Percentiles rank a stretch among this genome's conserved stretches.
These are phyloP conservation scores for Cryptus viduatorius DNA, from an alignment of 2,888 invertebrate species.

Conservation along the genomic window DNA sequence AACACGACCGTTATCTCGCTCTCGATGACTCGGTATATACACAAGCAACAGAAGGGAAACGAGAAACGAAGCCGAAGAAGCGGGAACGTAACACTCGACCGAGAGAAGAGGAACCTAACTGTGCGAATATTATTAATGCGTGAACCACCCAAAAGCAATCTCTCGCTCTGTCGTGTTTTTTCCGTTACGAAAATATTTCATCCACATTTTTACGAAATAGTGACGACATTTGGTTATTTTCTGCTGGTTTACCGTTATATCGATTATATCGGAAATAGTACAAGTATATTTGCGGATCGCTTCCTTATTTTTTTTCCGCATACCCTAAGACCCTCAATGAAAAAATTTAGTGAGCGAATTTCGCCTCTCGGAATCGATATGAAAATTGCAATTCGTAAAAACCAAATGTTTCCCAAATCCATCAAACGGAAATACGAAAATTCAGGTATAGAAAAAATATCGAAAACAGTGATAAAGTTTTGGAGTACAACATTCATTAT, in stretches of 20 bases:
- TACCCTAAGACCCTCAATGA: background rate
- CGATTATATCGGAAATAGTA: too few relatives aligned
- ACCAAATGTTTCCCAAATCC: too few relatives aligned
- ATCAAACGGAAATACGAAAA: too few relatives aligned
- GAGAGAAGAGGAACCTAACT: constrained; percentile 36
- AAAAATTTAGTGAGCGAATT: too few relatives aligned
- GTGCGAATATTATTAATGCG: constrained; percentile 43
- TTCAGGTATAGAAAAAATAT: too few relatives aligned
- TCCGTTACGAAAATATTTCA: background rate
- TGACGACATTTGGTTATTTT: too few relatives aligned
- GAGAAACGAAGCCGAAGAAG: constrained; percentile 32
- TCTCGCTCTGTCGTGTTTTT: background rate
- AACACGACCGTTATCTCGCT: constrained; percentile 61
- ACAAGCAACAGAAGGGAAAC: constrained; percentile 34
- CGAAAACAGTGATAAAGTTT: too few relatives aligned
- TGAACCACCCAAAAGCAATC: background rate
- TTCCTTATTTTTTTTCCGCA: background rate
- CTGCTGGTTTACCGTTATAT: too few relatives aligned
- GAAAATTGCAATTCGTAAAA: too few relatives aligned
- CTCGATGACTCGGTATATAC: constrained; percentile 25
- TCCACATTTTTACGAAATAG: background rate
- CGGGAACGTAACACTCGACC: constrained; percentile 38
- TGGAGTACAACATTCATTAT: too few relatives aligned
- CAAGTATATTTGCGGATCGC: too few relatives aligned
- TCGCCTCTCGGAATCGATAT: too few relatives aligned